A percentile compares a stretch with the other conserved stretches of the same genome.
phyloP scores from a whole-genome alignment of 2,797 vertebrate species.

The Rhynchonycteris naso region DNA sequence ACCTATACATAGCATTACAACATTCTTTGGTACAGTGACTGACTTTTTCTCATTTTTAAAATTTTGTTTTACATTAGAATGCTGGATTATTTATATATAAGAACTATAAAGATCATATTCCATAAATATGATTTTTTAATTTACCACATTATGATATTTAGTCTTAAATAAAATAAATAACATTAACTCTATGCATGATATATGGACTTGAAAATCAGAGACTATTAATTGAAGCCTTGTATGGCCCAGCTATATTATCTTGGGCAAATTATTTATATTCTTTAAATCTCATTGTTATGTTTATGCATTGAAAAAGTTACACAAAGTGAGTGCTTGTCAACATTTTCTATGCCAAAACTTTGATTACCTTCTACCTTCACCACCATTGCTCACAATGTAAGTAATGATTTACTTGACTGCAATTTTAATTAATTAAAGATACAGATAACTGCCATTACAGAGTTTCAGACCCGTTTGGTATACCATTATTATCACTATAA shows the following conservation, averaged over 20 bases:
- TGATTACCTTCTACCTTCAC: background rate
- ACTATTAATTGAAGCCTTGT: background rate
- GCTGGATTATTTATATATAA: background rate
- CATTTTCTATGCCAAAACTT: background rate
- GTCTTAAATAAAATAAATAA: background rate
- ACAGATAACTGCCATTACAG: background rate
- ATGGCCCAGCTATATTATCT: background rate
- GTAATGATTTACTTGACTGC: background rate
- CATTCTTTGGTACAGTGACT: background rate
- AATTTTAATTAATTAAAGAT: background rate
- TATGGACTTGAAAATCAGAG: background rate
- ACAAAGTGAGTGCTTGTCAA: background rate
- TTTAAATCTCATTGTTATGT: background rate
- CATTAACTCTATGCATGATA: background rate
- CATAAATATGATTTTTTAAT: background rate
- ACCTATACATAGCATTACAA: background rate
- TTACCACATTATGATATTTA: background rate
- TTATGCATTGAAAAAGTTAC: background rate
- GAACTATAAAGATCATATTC: background rate
- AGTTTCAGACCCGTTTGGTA: background rate
- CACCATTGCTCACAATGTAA: background rate
- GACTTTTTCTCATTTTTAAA: background rate
- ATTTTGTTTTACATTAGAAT: background rate
- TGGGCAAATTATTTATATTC: background rate
- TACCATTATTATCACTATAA: background rate